phyloP scores from a whole-genome alignment of 2,888 invertebrate genomes.

The Lamellibrachia columna region DNA sequence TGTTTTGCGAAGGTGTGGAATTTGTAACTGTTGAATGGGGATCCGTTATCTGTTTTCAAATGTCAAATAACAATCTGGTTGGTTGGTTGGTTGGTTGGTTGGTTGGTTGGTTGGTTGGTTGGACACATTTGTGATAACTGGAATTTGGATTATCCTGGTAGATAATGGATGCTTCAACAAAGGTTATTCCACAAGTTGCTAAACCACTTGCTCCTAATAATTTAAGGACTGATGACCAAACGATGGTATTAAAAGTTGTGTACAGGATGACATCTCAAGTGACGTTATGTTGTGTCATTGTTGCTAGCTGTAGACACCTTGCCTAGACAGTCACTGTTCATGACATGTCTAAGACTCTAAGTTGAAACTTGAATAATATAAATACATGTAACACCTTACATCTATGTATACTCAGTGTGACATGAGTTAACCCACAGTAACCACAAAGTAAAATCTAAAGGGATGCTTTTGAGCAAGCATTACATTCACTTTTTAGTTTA shows the following conservation, averaged over 20 bases:
- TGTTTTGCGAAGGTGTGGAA: no score
- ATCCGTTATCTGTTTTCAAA: no score
- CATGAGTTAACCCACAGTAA: background rate
- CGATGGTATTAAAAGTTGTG: background rate
- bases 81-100: no score
- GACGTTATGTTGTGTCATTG: background rate
- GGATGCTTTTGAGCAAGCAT: background rate
- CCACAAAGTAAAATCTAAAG: background rate
- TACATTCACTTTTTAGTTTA: background rate
- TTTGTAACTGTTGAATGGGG: no score
- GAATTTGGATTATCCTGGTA: no score
- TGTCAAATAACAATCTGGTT: no score
- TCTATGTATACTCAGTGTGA: background rate
- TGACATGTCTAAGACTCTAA: no score
- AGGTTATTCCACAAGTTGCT: background rate
- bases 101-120: no score
- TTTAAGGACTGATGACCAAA: background rate
- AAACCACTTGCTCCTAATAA: background rate
- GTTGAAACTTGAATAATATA: no score
- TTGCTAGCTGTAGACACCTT: conserved; percentile 11
- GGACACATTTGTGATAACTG: no score
- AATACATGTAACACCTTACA: background rate
- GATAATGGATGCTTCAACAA: no score
- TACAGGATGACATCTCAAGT: background rate
- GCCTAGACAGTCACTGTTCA: background rate